A percentile compares a stretch with the other conserved stretches of the same genome.
These are phyloP conservation scores for Eristalis arbustorum DNA, from an alignment of 2,888 invertebrate genomes.

Conservation along the genomic window DNA sequence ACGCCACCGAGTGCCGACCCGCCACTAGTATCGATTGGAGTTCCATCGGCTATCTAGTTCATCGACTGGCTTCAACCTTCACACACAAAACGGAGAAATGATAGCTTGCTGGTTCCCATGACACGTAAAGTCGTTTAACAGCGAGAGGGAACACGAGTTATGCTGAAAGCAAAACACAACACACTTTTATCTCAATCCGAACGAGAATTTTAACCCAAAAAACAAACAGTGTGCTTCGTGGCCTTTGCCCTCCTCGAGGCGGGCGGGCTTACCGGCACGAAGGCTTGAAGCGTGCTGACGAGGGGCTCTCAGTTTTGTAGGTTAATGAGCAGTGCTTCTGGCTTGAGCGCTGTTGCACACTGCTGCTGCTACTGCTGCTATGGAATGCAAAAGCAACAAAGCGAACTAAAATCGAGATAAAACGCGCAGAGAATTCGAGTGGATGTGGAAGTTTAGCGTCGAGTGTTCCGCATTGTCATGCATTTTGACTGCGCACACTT, in stretches of 20 bases:
- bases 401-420: constrained; percentile 32
- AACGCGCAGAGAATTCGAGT: background rate
- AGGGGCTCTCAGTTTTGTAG: background rate
- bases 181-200: background rate
- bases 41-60: constrained; percentile 6
- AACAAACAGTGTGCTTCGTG: background rate
- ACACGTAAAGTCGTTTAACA: constrained; percentile 26
- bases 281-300: background rate
- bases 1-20: background rate
- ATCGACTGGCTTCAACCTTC: constrained; percentile 27
- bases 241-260: background rate
- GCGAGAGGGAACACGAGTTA: constrained; percentile 3
- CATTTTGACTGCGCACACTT: constrained; percentile 8
- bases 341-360: background rate
- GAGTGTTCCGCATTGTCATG: constrained; percentile 34
- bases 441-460: background rate
- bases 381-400: constrained; percentile 42
- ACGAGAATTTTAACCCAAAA: constrained; percentile 25
- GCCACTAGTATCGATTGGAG: constrained; percentile 34
- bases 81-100: constrained; percentile 40
- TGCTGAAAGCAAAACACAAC: constrained; percentile 1
- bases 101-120: constrained; percentile 25
- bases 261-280: background rate
- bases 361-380: background rate
- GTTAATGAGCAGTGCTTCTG: background rate